Conservation (phyloP, 2,797 vertebrate species). For the Syngnathus rostellatus region DNA sequence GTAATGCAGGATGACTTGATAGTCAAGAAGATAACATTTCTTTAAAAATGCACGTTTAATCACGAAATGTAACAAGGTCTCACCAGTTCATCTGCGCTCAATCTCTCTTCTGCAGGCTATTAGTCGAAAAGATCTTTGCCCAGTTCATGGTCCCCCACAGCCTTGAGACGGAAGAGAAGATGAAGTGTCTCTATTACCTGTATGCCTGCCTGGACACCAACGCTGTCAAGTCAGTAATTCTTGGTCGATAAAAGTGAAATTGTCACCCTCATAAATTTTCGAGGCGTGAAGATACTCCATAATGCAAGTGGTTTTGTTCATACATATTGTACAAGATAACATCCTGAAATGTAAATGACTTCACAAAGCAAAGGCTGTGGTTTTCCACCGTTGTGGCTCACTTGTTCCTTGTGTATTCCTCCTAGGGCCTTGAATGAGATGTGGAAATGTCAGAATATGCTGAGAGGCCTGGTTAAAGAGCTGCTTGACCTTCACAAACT, state of each 20-base stretch:
- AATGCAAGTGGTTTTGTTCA: background rate
- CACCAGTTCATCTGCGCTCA: background rate
- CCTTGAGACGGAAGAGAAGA: slow-evolving; percentile 96
- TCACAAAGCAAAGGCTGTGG: background rate
- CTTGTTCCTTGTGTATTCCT: slow-evolving; percentile 13
- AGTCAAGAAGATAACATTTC: background rate
- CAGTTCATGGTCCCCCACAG: slow-evolving; percentile 98
- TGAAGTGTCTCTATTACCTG: slow-evolving; percentile 99
- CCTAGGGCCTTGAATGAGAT: slow-evolving; percentile 95
- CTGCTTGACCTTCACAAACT: slow-evolving; percentile 94
- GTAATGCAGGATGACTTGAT: background rate
- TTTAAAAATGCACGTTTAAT: background rate
- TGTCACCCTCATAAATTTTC: too few species aligned
- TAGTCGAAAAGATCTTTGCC: slow-evolving; percentile 98
- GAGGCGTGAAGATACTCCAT: too few species aligned
- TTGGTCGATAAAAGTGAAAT: too few species aligned
- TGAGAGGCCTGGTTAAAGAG: slow-evolving; percentile 91
- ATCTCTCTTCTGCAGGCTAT: slow-evolving; percentile 65
- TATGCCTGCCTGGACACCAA: slow-evolving; percentile 98
- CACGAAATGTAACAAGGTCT: background rate
- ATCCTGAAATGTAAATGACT: background rate
- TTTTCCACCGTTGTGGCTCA: background rate
- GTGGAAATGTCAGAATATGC: slow-evolving; percentile 99
- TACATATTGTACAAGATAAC: background rate
- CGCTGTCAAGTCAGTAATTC: slow-evolving; percentile 84